Base-by-base conservation (phyloP, 2,113 vertebrate species). In the Pica pica region DNA sequence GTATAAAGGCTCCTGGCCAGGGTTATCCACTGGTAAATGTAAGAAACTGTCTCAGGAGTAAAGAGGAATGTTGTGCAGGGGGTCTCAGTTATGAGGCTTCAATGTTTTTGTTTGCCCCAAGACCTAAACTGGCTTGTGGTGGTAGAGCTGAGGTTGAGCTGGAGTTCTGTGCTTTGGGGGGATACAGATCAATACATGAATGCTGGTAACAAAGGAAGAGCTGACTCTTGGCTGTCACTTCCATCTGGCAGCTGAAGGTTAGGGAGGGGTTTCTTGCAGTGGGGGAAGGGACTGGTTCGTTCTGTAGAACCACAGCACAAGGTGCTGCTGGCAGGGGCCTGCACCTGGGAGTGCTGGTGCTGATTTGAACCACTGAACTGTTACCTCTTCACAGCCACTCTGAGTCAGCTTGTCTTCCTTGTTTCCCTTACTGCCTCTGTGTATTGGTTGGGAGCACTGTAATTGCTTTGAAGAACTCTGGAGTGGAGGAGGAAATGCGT, bases 231-330 rank as follows among this genome's bases (percentile, higher is more conserved):
- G 61, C 94, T 85, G 74, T 79, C 55, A 6, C 70, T 90, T 71
- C 69, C 87, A 79, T 78, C 82, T 75, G 87, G 61, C 92, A 88
- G 94, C 79, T 27, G 76, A 60, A 90, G 71, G 55, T 59, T 79
- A 24, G 79, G 42, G 59, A 86, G 68, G 67, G 63, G 11, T 79
- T 92, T 77, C 67, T 82, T 26, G 67, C 49, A 13, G 33, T 4
- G 37, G 23, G 53, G 56, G 75, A 33, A 90, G 82, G 90, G 50
- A 50, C 22, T 0, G 0, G 33, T 83, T 67, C 0, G 0, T 83
- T 81, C 55, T 35, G 63, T 27, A 26, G 47, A 50, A 31, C 39
- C 33, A 1, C 41, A 35, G 47, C 65, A 33, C 0, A 2, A 5
- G 39, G 52, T 0, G 0, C n/a, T 70, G 87, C 64, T 61, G 64